These are phyloP conservation scores for Mionectes macconnelli DNA, from an alignment of 2,113 vertebrate species.

Conservation along the genomic window DNA sequence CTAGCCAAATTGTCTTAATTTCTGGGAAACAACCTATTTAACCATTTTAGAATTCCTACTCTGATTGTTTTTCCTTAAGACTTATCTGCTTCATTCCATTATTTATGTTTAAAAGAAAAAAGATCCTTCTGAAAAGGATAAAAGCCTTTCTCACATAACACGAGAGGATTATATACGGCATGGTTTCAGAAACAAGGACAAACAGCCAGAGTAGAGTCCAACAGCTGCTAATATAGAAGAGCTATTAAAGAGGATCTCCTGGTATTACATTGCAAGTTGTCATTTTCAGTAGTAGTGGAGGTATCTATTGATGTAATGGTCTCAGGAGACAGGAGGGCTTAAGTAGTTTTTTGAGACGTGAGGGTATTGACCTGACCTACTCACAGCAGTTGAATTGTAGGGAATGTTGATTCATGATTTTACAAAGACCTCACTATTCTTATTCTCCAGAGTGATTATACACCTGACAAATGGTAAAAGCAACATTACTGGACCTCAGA, in stretches of 20 bases:
- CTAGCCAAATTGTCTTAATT: neutral
- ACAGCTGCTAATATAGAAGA: slow-evolving; percentile 44
- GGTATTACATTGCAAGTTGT: slow-evolving; percentile 57
- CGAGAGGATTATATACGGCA: neutral
- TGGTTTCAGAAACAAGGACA: neutral
- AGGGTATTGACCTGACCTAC: slow-evolving; percentile 60
- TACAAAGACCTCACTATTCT: slow-evolving; percentile 74
- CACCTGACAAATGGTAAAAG: slow-evolving; percentile 74
- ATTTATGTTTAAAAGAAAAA: neutral
- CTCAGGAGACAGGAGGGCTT: slow-evolving; percentile 46
- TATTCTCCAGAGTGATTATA: slow-evolving; percentile 65
- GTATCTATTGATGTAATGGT: slow-evolving; percentile 57
- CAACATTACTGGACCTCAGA: slow-evolving; percentile 62
- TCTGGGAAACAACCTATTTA: neutral
- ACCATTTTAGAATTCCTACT: neutral
- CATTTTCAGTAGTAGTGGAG: slow-evolving; percentile 26
- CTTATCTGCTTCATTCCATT: neutral
- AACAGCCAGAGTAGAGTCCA: neutral
- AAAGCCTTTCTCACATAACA: neutral
- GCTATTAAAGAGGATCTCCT: slow-evolving; percentile 23
- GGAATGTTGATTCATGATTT: slow-evolving; percentile 64
- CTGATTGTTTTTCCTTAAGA: neutral
- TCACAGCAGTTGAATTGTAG: slow-evolving; percentile 72
- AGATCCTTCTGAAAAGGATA: neutral
- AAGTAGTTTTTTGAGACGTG: slow-evolving; percentile 58